Evolutionary conservation across 2,113 vertebrate genomes (phyloP).

Genomic region (Guaruba guarouba): DNA sequence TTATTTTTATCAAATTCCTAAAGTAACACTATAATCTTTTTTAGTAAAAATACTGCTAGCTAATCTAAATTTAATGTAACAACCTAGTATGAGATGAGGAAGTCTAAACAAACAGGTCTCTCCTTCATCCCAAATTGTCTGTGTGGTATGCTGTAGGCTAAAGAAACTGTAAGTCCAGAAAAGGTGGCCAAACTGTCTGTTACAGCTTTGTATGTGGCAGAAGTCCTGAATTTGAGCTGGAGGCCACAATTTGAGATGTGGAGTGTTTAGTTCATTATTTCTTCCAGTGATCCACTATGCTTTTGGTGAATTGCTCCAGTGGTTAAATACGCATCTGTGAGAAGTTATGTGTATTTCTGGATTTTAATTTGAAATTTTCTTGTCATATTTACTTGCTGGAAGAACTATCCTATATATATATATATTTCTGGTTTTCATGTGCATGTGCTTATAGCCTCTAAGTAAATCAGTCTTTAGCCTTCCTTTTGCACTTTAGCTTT

Average conservation of each 20-base stretch:
- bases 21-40: background rate
- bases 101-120: background rate
- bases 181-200: fast-evolving
- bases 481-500: background rate
- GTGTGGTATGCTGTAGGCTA: background rate
- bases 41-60: background rate
- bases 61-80: background rate
- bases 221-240: background rate
- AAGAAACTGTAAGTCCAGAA: background rate
- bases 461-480: background rate
- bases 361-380: background rate
- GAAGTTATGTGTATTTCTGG: background rate
- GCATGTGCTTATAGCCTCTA: background rate
- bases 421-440: background rate
- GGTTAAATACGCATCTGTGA: background rate
- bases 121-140: background rate
- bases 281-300: background rate
- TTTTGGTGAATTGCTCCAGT: background rate
- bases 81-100: background rate
- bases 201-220: background rate
- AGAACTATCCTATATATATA: background rate
- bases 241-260: background rate
- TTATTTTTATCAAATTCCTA: background rate
- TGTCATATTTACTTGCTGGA: background rate
- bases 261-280: background rate